Evolutionary conservation across 2,113 vertebrate species (phyloP).

Genomic region (Odocoileus hemionus): DNA sequence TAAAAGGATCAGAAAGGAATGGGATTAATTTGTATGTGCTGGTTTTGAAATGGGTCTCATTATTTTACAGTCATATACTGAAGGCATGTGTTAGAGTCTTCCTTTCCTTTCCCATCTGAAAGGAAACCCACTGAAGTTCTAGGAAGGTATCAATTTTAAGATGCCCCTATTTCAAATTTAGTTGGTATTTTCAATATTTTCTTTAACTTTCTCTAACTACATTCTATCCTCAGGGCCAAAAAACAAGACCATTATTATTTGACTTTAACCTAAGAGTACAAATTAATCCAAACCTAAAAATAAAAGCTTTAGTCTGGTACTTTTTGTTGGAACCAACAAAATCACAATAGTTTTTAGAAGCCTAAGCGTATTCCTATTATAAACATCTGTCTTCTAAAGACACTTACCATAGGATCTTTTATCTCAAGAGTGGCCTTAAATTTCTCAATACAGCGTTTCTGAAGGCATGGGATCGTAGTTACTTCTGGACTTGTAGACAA

Average conservation of each 20-base stretch:
- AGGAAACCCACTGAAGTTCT: background rate
- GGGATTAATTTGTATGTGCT: background rate
- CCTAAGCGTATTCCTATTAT: background rate
- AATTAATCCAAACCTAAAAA: constrained; percentile 29
- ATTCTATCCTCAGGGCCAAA: background rate
- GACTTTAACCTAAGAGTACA: background rate
- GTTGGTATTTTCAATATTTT: background rate
- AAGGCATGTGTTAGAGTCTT: background rate
- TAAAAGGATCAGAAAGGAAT: background rate
- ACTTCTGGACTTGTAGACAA: constrained; percentile 88
- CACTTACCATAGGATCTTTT: constrained; percentile 88
- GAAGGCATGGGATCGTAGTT: constrained; percentile 83
- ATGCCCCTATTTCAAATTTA: background rate
- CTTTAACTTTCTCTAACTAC: background rate
- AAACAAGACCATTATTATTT: background rate
- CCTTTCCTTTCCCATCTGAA: background rate
- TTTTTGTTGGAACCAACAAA: constrained; percentile 31
- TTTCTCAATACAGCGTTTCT: constrained; percentile 83
- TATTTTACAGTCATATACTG: background rate
- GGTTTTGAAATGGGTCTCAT: background rate
- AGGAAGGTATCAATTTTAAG: background rate
- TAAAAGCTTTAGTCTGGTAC: background rate
- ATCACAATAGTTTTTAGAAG: constrained; percentile 5
- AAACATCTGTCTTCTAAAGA: background rate
- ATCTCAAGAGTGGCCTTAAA: constrained; percentile 85